Evolutionary conservation across 2,113 vertebrate genomes (phyloP).

Genomic region (Cynopterus brachyotis): DNA sequence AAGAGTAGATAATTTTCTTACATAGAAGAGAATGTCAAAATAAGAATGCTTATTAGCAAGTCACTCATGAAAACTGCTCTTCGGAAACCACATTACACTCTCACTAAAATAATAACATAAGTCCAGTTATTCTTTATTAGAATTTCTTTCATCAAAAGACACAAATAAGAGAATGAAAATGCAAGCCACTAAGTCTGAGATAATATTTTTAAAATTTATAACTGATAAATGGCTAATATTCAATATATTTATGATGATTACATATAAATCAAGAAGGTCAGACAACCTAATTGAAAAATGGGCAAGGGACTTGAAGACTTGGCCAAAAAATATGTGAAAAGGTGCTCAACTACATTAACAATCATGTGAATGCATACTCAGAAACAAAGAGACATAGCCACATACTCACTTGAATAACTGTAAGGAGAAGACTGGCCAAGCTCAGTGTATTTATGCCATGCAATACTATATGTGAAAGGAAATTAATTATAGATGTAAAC

Average conservation of each 20-base stretch:
- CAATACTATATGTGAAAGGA: not conserved
- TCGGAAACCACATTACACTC: not conserved
- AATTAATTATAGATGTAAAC: not conserved
- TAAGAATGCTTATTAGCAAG: conserved; percentile 17
- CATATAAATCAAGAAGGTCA: not conserved
- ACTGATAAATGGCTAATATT: not conserved
- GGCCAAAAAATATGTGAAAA: not conserved
- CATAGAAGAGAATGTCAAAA: conserved; percentile 5
- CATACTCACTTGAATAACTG: not conserved
- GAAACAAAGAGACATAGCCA: not conserved
- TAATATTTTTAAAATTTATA: not conserved
- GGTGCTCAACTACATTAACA: not conserved
- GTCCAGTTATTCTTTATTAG: not conserved
- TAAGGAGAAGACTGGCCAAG: not conserved
- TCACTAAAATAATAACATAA: not conserved
- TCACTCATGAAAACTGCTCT: conserved; percentile 11
- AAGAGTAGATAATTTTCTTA: conserved; percentile 38
- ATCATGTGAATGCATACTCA: not conserved
- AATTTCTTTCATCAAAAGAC: conserved; percentile 18
- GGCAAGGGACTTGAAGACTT: not conserved
- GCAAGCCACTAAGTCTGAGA: not conserved
- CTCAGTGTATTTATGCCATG: not conserved
- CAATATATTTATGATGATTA: not conserved
- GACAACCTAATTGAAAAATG: not conserved
- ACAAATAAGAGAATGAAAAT: not conserved